Evolutionary conservation across 2,113 vertebrate genomes (phyloP).

Genomic region (Amphilophus citrinellus): DNA sequence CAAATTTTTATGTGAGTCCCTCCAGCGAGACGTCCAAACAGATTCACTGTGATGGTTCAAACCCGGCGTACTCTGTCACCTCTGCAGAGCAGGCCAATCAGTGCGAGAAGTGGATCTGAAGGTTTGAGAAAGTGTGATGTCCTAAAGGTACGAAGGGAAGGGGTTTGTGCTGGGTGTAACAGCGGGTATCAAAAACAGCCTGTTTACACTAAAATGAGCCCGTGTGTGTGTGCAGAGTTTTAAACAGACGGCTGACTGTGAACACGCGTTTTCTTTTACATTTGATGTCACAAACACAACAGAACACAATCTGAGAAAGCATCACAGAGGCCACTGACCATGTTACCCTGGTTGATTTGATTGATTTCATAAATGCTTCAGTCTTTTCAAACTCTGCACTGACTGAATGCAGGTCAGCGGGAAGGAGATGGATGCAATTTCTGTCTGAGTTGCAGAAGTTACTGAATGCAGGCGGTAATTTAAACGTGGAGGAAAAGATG

Average conservation of each 20-base stretch:
- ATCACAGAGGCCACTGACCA: accelerated
- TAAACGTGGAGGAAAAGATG: background rate
- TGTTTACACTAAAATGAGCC: too few relatives aligned
- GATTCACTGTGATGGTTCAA: background rate
- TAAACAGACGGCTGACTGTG: too few relatives aligned
- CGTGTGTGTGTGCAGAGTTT: too few relatives aligned
- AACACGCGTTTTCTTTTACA: background rate
- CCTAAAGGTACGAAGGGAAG: too few relatives aligned
- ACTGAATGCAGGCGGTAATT: accelerated
- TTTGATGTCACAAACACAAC: background rate
- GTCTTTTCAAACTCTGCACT: background rate
- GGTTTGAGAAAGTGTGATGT: background rate
- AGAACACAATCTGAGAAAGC: background rate
- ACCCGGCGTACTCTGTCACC: too few relatives aligned
- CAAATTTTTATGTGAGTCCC: too few relatives aligned
- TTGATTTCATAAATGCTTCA: background rate
- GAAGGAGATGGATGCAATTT: background rate
- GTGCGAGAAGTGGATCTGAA: too few relatives aligned
- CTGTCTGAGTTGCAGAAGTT: too few relatives aligned
- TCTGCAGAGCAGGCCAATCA: too few relatives aligned
- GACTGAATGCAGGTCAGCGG: accelerated
- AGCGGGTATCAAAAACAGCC: too few relatives aligned
- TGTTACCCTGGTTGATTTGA: accelerated
- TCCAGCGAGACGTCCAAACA: too few relatives aligned
- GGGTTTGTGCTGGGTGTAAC: too few relatives aligned